Evolutionary conservation across 2,113 vertebrate genomes (phyloP), one percentile per base, ranked within the genome.

Genomic region (Salvelinus sp.): DNA sequence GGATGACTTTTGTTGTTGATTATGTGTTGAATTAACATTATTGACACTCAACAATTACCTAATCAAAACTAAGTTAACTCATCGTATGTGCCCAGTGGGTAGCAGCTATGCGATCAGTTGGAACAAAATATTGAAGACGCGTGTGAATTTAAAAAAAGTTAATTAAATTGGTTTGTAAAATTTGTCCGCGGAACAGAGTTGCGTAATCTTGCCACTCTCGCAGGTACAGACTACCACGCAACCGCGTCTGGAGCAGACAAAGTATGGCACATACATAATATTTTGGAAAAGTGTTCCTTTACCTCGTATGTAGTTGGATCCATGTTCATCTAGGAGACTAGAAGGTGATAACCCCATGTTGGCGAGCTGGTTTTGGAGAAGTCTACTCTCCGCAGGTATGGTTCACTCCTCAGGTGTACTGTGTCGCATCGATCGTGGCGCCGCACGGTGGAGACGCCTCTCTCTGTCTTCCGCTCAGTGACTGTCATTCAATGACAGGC

Each of bases 241-340:
- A 23, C 12, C 20, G 2, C 5, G 23, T 3, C 12, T n/a, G 69
- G 22, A 54, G 44, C 7, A 1, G 4, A 9, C 10, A 16, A 10
- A 27, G 27, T n/a, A 27, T 30, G 63, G 18, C 33, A 63, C 48
- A n/a, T n/a, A 48, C 27, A 57, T 47, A 68, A 9, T n/a, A 23
- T 64, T 10, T 7, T 13, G 13, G 14, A 54, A 54, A 54, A 18
- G 14, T 14, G 16, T 54, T 54, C 12, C 28, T 70, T 79, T 92
- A 97, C 96, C 96, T 96, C 89, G 93, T 85, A 98, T 95, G 87
- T 92, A 95, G 89, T 83, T 79, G 89, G 92, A 93, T 81, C 89
- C 95, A 90, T 86, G 87, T 72, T 96, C 96, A 89, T 97, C 96
- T 92, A 98, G 90, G 76, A 90, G 86, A 69, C 93, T 94, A 90